Evolutionary conservation across 2,888 invertebrate species (phyloP).

Genomic region (Xanthia togata): DNA sequence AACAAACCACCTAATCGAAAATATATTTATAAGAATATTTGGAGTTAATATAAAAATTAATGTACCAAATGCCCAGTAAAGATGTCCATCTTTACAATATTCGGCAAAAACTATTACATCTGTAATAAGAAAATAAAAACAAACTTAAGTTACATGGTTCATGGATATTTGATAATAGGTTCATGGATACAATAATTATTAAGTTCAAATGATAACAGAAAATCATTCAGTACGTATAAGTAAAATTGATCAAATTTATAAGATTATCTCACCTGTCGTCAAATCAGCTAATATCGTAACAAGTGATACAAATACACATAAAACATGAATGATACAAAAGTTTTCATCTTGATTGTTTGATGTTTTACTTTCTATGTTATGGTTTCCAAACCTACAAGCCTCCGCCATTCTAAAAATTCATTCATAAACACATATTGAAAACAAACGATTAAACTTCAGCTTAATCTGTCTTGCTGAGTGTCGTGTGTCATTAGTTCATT

Average conservation of each 20-base stretch:
- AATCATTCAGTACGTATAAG: background rate
- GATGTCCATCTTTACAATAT: constrained; percentile 89
- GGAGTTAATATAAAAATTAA: constrained; percentile 89
- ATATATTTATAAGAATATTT: constrained; percentile 90
- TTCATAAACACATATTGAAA: constrained; percentile 64
- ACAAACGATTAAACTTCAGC: constrained; percentile 50
- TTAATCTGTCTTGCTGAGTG: constrained; percentile 31
- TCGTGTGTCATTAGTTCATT: too few relatives aligned
- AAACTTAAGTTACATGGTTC: constrained; percentile 22
- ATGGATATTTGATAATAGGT: background rate
- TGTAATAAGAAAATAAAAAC: constrained; percentile 75
- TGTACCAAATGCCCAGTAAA: constrained; percentile 90
- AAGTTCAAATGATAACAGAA: constrained; percentile 50
- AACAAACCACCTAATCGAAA: constrained; percentile 91
- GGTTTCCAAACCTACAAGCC: constrained; percentile 83
- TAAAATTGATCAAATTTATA: background rate
- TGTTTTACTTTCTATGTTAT: constrained; percentile 79
- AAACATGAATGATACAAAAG: constrained; percentile 88
- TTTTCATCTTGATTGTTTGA: constrained; percentile 83
- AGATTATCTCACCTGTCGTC: constrained; percentile 88
- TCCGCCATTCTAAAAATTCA: constrained; percentile 84
- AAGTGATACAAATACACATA: constrained; percentile 90
- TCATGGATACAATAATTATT: background rate
- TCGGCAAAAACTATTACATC: constrained; percentile 90
- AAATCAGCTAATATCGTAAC: constrained; percentile 90